A percentile compares a stretch with the other conserved stretches of the same genome.
Evolutionary conservation across 2,797 vertebrate genomes (phyloP).

Genomic region (Fistularia tabacaria): DNA sequence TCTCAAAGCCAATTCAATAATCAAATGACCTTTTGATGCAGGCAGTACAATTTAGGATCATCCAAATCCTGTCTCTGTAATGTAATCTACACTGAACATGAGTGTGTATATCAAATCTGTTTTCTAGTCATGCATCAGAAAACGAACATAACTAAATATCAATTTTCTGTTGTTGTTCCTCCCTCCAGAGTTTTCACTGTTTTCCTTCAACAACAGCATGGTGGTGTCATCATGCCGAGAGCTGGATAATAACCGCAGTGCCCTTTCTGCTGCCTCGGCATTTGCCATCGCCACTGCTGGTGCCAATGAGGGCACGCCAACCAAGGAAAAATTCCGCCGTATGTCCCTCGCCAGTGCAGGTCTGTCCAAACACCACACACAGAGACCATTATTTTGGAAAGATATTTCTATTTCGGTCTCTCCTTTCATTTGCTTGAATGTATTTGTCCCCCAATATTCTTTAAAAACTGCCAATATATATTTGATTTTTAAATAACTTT

Average conservation of each 20-base stretch:
- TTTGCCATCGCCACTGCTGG: slow-evolving; percentile 95
- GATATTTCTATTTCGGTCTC: too few species aligned
- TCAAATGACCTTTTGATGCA: slow-evolving; percentile 4
- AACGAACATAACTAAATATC: background rate
- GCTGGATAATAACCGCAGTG: slow-evolving; percentile 83
- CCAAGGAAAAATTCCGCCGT: slow-evolving; percentile 93
- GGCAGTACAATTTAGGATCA: background rate
- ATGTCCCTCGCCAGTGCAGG: slow-evolving; percentile 93
- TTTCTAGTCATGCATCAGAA: background rate
- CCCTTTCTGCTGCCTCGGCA: slow-evolving; percentile 89
- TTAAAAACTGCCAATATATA: too few species aligned
- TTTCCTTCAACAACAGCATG: slow-evolving; percentile 92
- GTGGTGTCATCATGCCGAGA: slow-evolving; percentile 90
- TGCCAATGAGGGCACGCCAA: slow-evolving; percentile 92
- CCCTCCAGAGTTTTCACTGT: slow-evolving; percentile 85
- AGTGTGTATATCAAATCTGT: too few species aligned
- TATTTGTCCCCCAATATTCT: too few species aligned
- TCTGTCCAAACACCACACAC: slow-evolving; percentile 36
- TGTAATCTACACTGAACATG: too few species aligned
- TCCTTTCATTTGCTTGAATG: too few species aligned
- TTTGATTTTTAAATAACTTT: too few species aligned
- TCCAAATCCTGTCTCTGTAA: background rate
- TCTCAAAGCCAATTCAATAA: background rate
- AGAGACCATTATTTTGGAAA: background rate
- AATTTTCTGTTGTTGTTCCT: background rate